A percentile compares a stretch with the other conserved stretches of the same genome.
These are phyloP conservation scores for Zaprionus camerounensis DNA, from an alignment of 1,140 invertebrate genomes.

Conservation along the genomic window DNA sequence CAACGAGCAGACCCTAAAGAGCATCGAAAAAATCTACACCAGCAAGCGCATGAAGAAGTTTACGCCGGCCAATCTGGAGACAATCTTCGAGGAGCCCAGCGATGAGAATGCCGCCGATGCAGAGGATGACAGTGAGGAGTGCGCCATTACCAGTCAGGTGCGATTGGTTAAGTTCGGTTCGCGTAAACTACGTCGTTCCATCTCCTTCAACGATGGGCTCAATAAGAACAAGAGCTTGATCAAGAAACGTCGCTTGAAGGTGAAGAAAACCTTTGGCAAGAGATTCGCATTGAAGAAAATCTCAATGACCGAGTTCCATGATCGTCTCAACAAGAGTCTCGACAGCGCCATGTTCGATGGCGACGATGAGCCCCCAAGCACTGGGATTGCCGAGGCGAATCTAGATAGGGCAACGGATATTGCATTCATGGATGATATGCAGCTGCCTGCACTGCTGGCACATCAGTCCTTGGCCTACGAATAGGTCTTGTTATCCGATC, in stretches of 20 bases:
- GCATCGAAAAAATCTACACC: constrained; percentile 77
- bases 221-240: constrained; percentile 70
- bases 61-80: constrained; percentile 72
- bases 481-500: constrained; percentile 27
- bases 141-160: constrained; percentile 59
- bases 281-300: constrained; percentile 69
- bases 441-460: constrained; percentile 41
- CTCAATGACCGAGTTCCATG: constrained; percentile 73
- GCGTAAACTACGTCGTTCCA: constrained; percentile 62
- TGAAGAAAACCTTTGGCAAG: constrained; percentile 78
- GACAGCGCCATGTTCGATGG: constrained; percentile 71
- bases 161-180: constrained; percentile 68
- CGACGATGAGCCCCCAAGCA: constrained; percentile 33
- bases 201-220: constrained; percentile 75
- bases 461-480: constrained; percentile 47
- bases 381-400: background rate
- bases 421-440: constrained; percentile 67
- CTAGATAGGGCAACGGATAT: constrained; percentile 12
- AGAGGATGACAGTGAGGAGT: constrained; percentile 62
- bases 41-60: constrained; percentile 75
- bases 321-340: constrained; percentile 73
- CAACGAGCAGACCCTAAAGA: constrained; percentile 64
- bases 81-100: constrained; percentile 78
- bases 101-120: constrained; percentile 68
- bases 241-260: constrained; percentile 75